These are phyloP conservation scores for Melanchra persicariae DNA, from an alignment of 2,888 invertebrate species.

Conservation along the genomic window DNA sequence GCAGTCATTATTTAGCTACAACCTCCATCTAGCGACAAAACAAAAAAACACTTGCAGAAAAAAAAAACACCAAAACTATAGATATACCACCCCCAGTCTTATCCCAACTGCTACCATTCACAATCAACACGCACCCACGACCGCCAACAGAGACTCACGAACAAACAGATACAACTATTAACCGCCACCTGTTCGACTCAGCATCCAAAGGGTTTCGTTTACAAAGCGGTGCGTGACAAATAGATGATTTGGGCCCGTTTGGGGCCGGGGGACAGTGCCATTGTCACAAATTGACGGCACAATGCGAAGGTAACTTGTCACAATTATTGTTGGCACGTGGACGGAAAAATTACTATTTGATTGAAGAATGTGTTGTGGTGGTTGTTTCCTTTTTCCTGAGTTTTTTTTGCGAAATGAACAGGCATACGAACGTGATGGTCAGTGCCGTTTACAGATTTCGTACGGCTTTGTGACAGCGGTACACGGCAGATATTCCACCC, in stretches of 20 bases:
- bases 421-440: too few species aligned
- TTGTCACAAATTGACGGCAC: constrained; percentile 69
- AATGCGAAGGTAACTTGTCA: constrained; percentile 59
- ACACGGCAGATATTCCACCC: too few species aligned
- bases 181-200: constrained; percentile 60
- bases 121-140: not conserved
- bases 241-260: constrained; percentile 77
- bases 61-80: too few species aligned
- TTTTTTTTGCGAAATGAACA: too few species aligned
- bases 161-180: constrained; percentile 51
- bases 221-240: constrained; percentile 75
- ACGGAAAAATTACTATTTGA: constrained; percentile 17
- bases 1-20: too few species aligned
- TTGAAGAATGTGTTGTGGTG: not conserved
- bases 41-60: too few species aligned
- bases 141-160: constrained; percentile 27
- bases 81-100: too few species aligned
- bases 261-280: constrained; percentile 59
- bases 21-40: too few species aligned
- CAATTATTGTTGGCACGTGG: constrained; percentile 54
- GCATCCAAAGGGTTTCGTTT: constrained; percentile 63
- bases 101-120: too few species aligned
- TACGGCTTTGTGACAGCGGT: too few species aligned
- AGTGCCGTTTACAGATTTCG: too few species aligned
- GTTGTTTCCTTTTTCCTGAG: too few species aligned